phyloP scores from a whole-genome alignment of 2,888 invertebrate genomes.

The Temnothorax ravouxi region DNA sequence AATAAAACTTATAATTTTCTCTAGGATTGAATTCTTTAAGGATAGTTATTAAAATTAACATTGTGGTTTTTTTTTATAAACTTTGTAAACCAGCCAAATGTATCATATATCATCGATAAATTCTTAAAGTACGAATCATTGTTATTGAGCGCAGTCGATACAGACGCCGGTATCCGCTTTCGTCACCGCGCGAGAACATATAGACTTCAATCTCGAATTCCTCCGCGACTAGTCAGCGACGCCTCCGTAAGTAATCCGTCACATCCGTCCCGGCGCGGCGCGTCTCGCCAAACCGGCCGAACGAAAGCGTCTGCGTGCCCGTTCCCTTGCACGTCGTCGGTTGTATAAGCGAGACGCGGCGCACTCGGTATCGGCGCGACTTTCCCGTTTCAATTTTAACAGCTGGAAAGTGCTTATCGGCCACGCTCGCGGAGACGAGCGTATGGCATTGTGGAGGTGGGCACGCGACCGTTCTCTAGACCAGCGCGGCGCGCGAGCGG shows the following conservation, averaged over 20 bases:
- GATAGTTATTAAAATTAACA: not conserved
- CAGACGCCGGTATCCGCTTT: slow-evolving; percentile 6
- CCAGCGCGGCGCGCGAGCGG: slow-evolving; percentile 30
- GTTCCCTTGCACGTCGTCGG: slow-evolving; percentile 36
- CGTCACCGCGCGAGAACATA: slow-evolving; percentile 24
- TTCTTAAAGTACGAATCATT: slow-evolving; percentile 22
- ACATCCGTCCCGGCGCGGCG: slow-evolving; percentile 43
- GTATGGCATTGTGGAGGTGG: slow-evolving; percentile 50
- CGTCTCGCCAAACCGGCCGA: not conserved
- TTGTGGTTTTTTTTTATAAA: not conserved
- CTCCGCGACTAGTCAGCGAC: slow-evolving; percentile 43
- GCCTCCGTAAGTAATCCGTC: slow-evolving; percentile 52
- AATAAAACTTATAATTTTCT: not conserved
- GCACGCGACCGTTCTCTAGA: slow-evolving; percentile 31
- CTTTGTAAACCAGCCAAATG: not conserved
- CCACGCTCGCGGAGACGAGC: slow-evolving; percentile 7
- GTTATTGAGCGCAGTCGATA: not conserved
- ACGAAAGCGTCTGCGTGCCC: slow-evolving; percentile 17
- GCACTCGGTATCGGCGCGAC: slow-evolving; percentile 37
- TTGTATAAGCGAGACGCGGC: not conserved
- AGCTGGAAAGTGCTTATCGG: slow-evolving; percentile 63
- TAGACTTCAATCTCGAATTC: slow-evolving; percentile 41
- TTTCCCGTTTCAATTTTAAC: slow-evolving; percentile 56
- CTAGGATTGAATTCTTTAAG: not conserved
- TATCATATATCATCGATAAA: not conserved